Evolutionary conservation across 2,888 invertebrate species (phyloP), one percentile per base, ranked within the genome.

Genomic region (Hylaea fasciaria): DNA sequence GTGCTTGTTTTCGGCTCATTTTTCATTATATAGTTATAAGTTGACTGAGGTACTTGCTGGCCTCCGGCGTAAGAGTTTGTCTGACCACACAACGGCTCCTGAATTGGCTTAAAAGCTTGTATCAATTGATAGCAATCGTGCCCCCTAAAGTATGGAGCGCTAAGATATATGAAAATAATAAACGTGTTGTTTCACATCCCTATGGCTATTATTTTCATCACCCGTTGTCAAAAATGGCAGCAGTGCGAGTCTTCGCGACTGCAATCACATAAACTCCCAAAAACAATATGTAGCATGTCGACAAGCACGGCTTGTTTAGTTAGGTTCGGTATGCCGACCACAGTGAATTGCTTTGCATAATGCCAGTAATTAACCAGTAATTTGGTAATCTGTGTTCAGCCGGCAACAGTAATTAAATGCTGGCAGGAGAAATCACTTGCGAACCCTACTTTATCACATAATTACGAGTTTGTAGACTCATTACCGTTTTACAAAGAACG

Each of bases 371-470:
- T 57, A 60, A 41, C 57, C 62, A 49, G 64, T 67, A 64, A 67
- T 67, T 62, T 62, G 53, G 57, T 67, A 64, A 64, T 67, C 64
- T 62, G 50, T 58, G 64, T 64, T 62, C 51, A 62, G 53, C 62
- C 57, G 49, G 60, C 59, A 53, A 59, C 47, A 64, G 59, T 65
- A 64, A 64, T 68, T 68, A 68, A 65, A 68, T 49, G 62, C 39
- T 63, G 55, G 57, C 54, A 56, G 54, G 62, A 65, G 65, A 65
- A 68, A 65, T 68, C 64, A 62, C 65, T 60, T 57, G 57, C 55
- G 55, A 64, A 58, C 53, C 57, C 55, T 60, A 58, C 64, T 68
- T 65, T 68, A 65, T 68, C 68, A 57, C 64, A 47, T 68, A 64
- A 64, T 64, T 56, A 57, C 63, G 52, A 60, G 55, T 62, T 59